phyloP scores from a whole-genome alignment of 1,140 invertebrate genomes.

The Cheumatopsyche charites region DNA sequence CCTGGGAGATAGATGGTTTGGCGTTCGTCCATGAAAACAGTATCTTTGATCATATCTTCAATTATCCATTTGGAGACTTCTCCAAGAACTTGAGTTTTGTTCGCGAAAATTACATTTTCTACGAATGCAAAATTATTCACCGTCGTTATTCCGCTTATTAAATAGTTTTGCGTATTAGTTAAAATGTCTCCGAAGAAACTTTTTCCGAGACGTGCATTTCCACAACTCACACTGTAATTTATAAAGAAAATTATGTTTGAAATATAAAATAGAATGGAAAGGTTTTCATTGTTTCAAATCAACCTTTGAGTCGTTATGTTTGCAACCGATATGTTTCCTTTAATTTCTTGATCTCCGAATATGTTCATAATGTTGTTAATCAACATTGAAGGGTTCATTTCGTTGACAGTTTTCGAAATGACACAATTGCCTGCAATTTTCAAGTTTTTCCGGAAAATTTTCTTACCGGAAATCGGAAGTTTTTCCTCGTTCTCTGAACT shows the following conservation, averaged over 20 bases:
- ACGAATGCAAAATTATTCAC: slow-evolving; percentile 32
- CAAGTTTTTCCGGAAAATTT: slow-evolving; percentile 51
- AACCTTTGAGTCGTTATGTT: slow-evolving; percentile 40
- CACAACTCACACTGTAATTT: slow-evolving; percentile 40
- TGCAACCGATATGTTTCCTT: slow-evolving; percentile 47
- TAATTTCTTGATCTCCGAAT: slow-evolving; percentile 52
- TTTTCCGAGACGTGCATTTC: slow-evolving; percentile 35
- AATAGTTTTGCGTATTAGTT: slow-evolving; percentile 13
- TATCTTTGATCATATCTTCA: slow-evolving; percentile 34
- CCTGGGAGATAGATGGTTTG: slow-evolving; percentile 10
- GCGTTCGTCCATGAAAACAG: slow-evolving; percentile 27
- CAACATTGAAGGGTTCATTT: slow-evolving; percentile 46
- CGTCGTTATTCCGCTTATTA: slow-evolving; percentile 23
- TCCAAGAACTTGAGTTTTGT: slow-evolving; percentile 12
- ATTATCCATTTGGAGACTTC: slow-evolving; percentile 26
- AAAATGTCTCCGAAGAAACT: slow-evolving; percentile 26
- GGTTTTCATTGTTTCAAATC: too few species aligned
- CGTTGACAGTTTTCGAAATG: slow-evolving; percentile 37
- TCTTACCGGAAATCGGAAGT: slow-evolving; percentile 49
- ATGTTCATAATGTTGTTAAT: slow-evolving; percentile 50
- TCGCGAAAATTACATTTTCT: slow-evolving; percentile 19
- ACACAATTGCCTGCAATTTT: slow-evolving; percentile 49
- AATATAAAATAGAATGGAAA: too few species aligned
- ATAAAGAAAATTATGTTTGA: too few species aligned
- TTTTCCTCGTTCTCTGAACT: slow-evolving; percentile 46